Evolutionary conservation across 2,113 vertebrate species (phyloP).

Genomic region (Dissostichus mawsoni): DNA sequence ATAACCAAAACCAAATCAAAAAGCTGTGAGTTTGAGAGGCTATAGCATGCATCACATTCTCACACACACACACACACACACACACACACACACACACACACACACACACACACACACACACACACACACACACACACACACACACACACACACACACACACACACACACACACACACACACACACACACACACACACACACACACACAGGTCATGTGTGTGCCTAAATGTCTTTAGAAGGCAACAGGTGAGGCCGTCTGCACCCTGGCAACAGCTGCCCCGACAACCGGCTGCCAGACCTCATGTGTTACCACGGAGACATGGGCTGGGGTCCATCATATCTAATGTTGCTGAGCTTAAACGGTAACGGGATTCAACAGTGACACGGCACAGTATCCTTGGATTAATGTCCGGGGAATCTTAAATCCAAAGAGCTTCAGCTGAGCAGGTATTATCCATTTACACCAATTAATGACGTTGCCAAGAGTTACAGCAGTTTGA

Average conservation of each 20-base stretch:
- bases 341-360: constrained; percentile 2
- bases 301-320: constrained; percentile 44
- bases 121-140: constrained; percentile 2
- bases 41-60: background rate
- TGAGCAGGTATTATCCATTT: background rate
- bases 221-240: constrained; percentile 56
- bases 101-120: constrained; percentile 8
- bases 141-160: constrained; percentile 9
- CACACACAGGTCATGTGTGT: constrained; percentile 11
- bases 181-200: constrained; percentile 24
- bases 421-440: background rate
- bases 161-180: constrained; percentile 16
- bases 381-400: background rate
- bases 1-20: constrained; percentile 44
- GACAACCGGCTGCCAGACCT: constrained; percentile 22
- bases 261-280: constrained; percentile 74
- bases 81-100: constrained; percentile 10
- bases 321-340: background rate
- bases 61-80: constrained; percentile 7
- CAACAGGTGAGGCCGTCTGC: constrained; percentile 78
- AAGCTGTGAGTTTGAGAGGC: constrained; percentile 2
- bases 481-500: background rate
- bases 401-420: background rate
- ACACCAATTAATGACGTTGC: background rate
- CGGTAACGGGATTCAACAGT: background rate